Evolutionary conservation across 1,140 invertebrate species (phyloP).

Genomic region (Trichonephila clavata): DNA sequence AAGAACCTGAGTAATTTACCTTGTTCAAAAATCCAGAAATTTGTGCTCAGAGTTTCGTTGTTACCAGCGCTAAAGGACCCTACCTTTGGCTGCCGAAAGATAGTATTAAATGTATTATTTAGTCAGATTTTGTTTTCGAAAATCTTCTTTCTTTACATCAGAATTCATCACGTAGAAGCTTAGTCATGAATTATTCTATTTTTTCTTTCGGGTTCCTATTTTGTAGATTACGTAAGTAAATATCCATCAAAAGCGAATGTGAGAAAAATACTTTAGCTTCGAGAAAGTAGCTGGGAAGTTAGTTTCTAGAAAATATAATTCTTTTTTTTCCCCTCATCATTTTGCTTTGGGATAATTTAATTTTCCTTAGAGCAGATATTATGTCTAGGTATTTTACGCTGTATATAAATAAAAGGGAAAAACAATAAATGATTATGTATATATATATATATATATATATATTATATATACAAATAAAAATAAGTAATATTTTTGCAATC

Average conservation of each 20-base stretch:
- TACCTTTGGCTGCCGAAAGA: background rate
- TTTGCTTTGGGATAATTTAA: too few relatives aligned
- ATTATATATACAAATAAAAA: too few relatives aligned
- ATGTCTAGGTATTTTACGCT: too few relatives aligned
- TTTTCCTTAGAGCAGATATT: too few relatives aligned
- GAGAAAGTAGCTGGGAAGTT: background rate
- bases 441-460: too few relatives aligned
- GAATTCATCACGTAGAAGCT: background rate
- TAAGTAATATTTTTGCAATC: too few relatives aligned
- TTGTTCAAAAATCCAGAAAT: background rate
- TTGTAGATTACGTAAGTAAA: slow-evolving; percentile 36
- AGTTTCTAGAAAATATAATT: background rate
- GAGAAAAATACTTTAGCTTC: slow-evolving; percentile 3
- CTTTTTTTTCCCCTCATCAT: too few relatives aligned
- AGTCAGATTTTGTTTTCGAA: slow-evolving; percentile 38
- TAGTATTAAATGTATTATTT: slow-evolving; percentile 46
- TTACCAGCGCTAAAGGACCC: background rate
- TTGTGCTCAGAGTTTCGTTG: background rate
- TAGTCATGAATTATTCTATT: slow-evolving; percentile 46
- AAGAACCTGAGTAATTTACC: background rate
- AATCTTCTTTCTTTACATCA: background rate
- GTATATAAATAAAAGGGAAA: too few relatives aligned
- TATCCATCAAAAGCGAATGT: slow-evolving; percentile 30
- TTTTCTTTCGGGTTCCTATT: slow-evolving; percentile 14
- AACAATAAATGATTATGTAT: too few relatives aligned